A percentile compares a stretch with the other conserved stretches of the same genome.
Evolutionary conservation across 2,888 invertebrate genomes (phyloP).

Genomic region (Eilema depressum): DNA sequence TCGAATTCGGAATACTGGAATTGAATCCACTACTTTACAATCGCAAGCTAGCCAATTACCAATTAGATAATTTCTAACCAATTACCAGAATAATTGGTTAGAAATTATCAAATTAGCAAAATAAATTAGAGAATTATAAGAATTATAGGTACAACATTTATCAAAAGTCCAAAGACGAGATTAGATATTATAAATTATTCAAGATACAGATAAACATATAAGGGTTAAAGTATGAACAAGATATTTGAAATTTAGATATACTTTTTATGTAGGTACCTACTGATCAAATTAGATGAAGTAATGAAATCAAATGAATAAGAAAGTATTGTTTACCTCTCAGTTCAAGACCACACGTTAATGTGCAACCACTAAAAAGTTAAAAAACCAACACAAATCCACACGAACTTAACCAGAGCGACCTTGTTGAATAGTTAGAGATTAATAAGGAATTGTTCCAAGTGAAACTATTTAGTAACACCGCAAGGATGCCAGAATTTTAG

Average conservation of each 20-base stretch:
- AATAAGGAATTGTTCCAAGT: conserved; percentile 51
- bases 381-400: conserved; percentile 18
- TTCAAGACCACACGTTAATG: too few relatives aligned
- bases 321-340: background rate
- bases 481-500: conserved; percentile 53
- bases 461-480: conserved; percentile 48
- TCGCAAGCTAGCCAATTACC: too few relatives aligned
- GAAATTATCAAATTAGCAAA: background rate
- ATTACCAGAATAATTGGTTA: background rate
- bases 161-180: background rate
- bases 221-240: background rate
- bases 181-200: background rate
- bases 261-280: too few relatives aligned
- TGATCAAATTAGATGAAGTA: too few relatives aligned
- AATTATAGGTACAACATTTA: background rate
- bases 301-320: too few relatives aligned
- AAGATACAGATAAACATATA: background rate
- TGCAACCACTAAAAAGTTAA: background rate
- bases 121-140: background rate
- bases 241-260: background rate
- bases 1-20: too few relatives aligned
- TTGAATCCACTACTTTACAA: too few relatives aligned
- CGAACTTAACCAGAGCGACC: conserved; percentile 37
- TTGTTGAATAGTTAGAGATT: conserved; percentile 49
- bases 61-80: background rate